A percentile compares a stretch with the other conserved stretches of the same genome.
Conservation (phyloP, 2,113 vertebrate species). For the Tachysurus fulvidraco region DNA sequence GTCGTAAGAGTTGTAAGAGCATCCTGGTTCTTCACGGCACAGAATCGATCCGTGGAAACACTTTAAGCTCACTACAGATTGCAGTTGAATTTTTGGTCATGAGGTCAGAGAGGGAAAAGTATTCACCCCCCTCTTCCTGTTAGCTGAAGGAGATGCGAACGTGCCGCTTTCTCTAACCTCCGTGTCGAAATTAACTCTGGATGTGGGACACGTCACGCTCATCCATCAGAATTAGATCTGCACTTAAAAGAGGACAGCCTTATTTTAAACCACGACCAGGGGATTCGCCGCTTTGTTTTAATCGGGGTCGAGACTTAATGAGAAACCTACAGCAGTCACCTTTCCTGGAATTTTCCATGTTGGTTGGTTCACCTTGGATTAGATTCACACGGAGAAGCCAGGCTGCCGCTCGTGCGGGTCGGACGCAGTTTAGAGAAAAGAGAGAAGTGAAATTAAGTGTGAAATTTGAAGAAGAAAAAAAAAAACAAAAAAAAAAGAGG, state of each 20-base stretch:
- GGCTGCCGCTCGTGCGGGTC: background rate
- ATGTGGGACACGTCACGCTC: conserved; percentile 50
- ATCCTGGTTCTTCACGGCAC: background rate
- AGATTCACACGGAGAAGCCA: background rate
- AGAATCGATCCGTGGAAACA: background rate
- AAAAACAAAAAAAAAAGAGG: background rate
- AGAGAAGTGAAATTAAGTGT: background rate
- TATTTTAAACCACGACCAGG: conserved; percentile 50
- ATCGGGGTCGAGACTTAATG: conserved; percentile 54
- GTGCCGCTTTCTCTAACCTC: background rate
- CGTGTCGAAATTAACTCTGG: conserved; percentile 15
- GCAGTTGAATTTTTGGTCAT: background rate
- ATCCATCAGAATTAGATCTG: conserved; percentile 53
- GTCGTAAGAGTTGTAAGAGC: background rate
- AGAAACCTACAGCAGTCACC: conserved; percentile 39
- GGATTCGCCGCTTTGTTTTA: conserved; percentile 58
- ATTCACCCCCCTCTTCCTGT: background rate
- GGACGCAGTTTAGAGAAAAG: background rate
- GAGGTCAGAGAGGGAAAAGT: background rate
- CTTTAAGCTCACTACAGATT: background rate
- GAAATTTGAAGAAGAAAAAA: background rate
- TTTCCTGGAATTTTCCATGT: conserved; percentile 22
- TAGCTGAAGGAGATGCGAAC: background rate
- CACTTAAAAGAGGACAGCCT: conserved; percentile 55
- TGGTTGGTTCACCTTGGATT: conserved; percentile 13